Evolutionary conservation across 2,797 vertebrate genomes (phyloP), one percentile per base, ranked within the genome.

Genomic region (Antrozous pallidus): DNA sequence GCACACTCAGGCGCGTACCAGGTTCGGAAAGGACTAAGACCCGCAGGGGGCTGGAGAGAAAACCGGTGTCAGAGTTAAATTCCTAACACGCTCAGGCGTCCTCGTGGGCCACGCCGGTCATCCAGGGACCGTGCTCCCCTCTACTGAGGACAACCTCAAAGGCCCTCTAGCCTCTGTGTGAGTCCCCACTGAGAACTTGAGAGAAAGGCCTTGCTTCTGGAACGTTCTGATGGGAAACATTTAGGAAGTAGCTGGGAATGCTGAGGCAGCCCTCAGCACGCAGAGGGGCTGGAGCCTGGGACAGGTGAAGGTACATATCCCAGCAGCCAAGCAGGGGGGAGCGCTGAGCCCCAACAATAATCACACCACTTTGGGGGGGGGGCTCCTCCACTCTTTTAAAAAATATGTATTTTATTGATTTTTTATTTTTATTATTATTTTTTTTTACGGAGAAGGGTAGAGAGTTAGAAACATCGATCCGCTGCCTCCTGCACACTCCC

Each of bases 281-380:
- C 78, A 31, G n/a, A 56, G 79, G 82, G 70, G 84, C 82, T 65
- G 77, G 83, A 58, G 17, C 49, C 28, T 51, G 69, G 91, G n/a
- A 77, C 33, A 78, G 67, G 54, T 17, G 51, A 51, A 93, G 95
- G 42, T 79, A 74, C 83, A 87, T 40, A 75, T 77, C 90, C 61
- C 77, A 86, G 71, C 93, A 95, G 91, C 95, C 91, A 91, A 77
- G 61, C 74, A 56, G 54, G 9, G 54, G 77, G 94, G 74, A 95
- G 94, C 49, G 40, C 6, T 38, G 40, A 38, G 73, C 47, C 80
- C 83, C 82, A 91, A 47, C 22, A 11, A 71, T 4, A 49, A 78
- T 61, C 70, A 83, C 8, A 2, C 28, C 10, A 0, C 28, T 5
- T 9, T 20, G 5, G 8, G 4, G 42, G 71, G n/a, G n/a, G n/a